phyloP scores from a whole-genome alignment of 2,888 invertebrate genomes.

The Neoaliturus tenellus region DNA sequence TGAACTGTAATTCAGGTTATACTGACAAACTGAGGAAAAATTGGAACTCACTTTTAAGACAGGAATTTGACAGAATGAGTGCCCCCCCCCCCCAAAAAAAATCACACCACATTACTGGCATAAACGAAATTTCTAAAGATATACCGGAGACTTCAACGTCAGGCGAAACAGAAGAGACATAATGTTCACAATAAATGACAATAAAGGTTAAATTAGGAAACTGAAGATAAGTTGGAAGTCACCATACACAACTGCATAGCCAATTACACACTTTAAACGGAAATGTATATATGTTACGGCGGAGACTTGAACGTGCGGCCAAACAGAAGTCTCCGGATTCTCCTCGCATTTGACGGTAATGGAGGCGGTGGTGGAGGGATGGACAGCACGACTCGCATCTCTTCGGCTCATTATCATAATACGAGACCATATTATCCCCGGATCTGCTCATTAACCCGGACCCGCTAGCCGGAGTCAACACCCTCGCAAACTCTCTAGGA shows the following conservation, averaged over 20 bases:
- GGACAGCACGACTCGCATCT: not conserved
- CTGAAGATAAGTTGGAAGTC: too few relatives aligned
- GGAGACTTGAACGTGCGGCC: not conserved
- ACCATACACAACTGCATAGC: too few relatives aligned
- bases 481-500: not conserved
- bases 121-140: too few relatives aligned
- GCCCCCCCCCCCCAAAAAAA: too few relatives aligned
- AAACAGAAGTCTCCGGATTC: not conserved
- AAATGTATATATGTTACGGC: too few relatives aligned
- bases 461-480: not conserved
- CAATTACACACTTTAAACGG: too few relatives aligned
- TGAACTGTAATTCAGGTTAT: too few relatives aligned
- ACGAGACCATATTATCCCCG: conserved; percentile 38
- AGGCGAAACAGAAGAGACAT: not conserved
- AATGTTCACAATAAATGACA: not conserved
- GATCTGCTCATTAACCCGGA: conserved; percentile 36
- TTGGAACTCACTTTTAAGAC: too few relatives aligned
- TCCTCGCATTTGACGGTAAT: not conserved
- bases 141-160: not conserved
- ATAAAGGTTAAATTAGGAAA: too few relatives aligned
- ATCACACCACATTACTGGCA: too few relatives aligned
- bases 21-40: too few relatives aligned
- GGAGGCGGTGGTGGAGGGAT: not conserved
- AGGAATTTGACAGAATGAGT: too few relatives aligned
- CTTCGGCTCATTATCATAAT: conserved; percentile 17